A percentile compares a stretch with the other conserved stretches of the same genome.
Evolutionary conservation across 35 echinoderm and acorn worm genomes (phyloP).

Genomic region (Lytechinus pictus): DNA sequence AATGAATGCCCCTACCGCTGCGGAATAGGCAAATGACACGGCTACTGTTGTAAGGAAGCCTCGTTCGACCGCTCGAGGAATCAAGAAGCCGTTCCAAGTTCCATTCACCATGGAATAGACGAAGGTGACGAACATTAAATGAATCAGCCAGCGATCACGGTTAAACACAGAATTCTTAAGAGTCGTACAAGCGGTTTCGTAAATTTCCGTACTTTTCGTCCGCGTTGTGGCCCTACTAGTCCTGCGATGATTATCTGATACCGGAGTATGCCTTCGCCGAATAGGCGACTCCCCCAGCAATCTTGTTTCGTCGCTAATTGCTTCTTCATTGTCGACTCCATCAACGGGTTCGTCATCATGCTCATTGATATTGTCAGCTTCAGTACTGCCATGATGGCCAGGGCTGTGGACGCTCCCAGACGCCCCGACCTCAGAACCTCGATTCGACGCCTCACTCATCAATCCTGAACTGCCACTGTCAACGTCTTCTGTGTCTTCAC

Average conservation of each 20-base stretch:
- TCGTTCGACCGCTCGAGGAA: background rate
- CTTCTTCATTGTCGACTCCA: background rate
- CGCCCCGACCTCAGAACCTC: background rate
- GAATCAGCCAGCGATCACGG: constrained; percentile 9
- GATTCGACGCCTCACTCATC: background rate
- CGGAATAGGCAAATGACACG: background rate
- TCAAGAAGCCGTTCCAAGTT: constrained; percentile 1
- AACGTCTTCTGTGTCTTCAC: background rate
- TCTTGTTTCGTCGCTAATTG: background rate
- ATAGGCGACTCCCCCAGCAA: background rate
- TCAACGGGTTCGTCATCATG: background rate
- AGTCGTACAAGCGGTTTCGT: background rate
- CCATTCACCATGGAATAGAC: background rate
- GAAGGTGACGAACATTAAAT: background rate
- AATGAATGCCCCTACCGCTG: background rate
- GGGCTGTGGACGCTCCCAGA: background rate
- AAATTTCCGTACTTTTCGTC: background rate
- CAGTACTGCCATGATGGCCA: background rate
- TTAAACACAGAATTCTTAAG: background rate
- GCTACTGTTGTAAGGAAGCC: background rate
- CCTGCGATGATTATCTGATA: background rate
- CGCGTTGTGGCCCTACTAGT: background rate
- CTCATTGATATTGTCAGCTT: background rate
- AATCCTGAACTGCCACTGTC: background rate
- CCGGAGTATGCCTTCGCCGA: background rate